Base-by-base conservation (phyloP, 2,888 invertebrate genomes). In the Brachycybe producta region DNA sequence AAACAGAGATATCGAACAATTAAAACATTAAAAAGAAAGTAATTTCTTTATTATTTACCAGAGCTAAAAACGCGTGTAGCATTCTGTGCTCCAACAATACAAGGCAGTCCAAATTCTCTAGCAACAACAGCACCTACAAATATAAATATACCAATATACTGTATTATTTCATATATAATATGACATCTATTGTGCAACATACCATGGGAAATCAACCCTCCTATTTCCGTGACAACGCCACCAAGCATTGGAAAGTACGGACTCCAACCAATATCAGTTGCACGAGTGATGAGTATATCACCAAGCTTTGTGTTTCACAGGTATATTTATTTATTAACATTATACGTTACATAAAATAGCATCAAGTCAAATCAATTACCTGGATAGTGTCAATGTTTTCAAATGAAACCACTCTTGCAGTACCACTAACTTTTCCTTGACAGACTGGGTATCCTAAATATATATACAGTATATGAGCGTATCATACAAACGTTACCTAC, bases 81-180 rank as follows among this genome's bases (percentile, higher is more conserved):
- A 53, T 73, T 70, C 21, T 71, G 67, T 0, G 79, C 81, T 32
- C 82, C 83, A n/a, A 86, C 80, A 27, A 87, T 74, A 62, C 84
- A 85, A 0, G 86, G 86, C 34, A 87, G 64, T 0, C 85, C 84
- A 64, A 82, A 86, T 66, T 86, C 86, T 54, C 85, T 71, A 1
- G 85, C 85, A 38, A 85, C 81, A 1, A 85, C 84, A 30, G 84
- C 84, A 43, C 85, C 82, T 82, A n/a, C n/a, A n/a, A n/a, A n/a
- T n/a, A n/a, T n/a, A n/a, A n/a, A n/a, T n/a, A n/a, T n/a, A n/a
- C n/a, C n/a, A n/a, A n/a, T n/a, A n/a, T n/a, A n/a, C n/a, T n/a
- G n/a, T n/a, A n/a, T n/a, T n/a, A n/a, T n/a, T n/a, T n/a, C n/a
- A n/a, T n/a, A n/a, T n/a, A n/a, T n/a, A n/a, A n/a, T n/a, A n/a